Evolutionary conservation across 2,888 invertebrate genomes (phyloP).

Genomic region (Oconnorella tubifera): DNA sequence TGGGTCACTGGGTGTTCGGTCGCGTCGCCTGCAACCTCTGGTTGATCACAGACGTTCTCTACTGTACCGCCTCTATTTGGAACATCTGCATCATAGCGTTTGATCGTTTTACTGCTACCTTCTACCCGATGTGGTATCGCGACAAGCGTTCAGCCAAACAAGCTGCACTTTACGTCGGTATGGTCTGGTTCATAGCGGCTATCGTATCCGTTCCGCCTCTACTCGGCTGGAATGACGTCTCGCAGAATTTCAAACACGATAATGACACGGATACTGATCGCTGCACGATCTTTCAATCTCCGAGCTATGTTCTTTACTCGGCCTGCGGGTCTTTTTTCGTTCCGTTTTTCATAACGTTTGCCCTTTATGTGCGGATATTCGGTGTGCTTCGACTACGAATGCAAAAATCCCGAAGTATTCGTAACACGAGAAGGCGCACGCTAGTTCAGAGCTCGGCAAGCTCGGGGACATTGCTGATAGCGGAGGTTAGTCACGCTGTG

Average conservation of each 20-base stretch:
- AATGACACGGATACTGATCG: conserved; percentile 38
- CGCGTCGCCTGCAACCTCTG: conserved; percentile 56
- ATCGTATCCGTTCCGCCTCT: conserved; percentile 54
- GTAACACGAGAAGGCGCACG: background rate
- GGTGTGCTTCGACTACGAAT: conserved; percentile 44
- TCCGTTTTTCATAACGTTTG: conserved; percentile 52
- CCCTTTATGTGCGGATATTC: conserved; percentile 54
- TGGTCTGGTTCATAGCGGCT: conserved; percentile 55
- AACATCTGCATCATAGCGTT: conserved; percentile 55
- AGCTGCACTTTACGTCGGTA: conserved; percentile 49
- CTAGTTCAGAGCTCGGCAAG: background rate
- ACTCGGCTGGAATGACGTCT: conserved; percentile 40
- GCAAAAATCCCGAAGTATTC: background rate
- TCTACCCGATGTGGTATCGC: conserved; percentile 52
- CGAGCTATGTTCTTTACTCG: conserved; percentile 54
- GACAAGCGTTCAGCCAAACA: conserved; percentile 49
- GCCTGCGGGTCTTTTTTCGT: conserved; percentile 55
- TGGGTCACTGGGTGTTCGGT: conserved; percentile 56
- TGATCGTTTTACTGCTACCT: conserved; percentile 55
- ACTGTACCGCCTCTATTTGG: conserved; percentile 57
- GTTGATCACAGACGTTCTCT: conserved; percentile 57
- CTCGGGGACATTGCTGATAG: background rate
- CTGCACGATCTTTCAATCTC: conserved; percentile 51
- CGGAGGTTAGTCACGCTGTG: background rate
- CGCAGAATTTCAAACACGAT: conserved; percentile 32